Evolutionary conservation across 53 echinoderm and acorn worm genomes (phyloP).

Genomic region (Luidia sarsii): DNA sequence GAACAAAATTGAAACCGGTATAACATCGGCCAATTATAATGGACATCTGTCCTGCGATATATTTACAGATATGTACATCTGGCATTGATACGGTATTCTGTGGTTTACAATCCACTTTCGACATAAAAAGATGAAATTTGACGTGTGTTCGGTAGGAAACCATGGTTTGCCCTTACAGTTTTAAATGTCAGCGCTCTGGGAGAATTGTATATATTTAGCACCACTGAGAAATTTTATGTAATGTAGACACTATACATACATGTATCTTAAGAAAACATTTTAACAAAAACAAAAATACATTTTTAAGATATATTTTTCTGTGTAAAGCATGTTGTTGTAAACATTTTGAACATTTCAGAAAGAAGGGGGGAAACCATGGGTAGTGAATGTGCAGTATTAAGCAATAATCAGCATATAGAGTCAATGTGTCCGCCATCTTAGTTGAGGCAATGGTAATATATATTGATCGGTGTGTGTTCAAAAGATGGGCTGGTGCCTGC

Average conservation of each 20-base stretch:
- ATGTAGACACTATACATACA: neutral
- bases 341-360: neutral
- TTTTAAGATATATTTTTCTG: conserved; percentile 49
- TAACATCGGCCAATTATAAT: too few species aligned
- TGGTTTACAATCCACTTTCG: too few species aligned
- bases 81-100: too few species aligned
- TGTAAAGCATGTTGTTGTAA: conserved; percentile 12
- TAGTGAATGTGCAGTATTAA: conserved; percentile 37
- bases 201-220: conserved; percentile 12
- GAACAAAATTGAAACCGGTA: too few species aligned
- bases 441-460: neutral
- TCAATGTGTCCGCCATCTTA: neutral
- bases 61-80: too few species aligned
- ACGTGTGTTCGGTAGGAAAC: too few species aligned
- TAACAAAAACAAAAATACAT: conserved; percentile 11
- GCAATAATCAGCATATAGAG: conserved; percentile 19
- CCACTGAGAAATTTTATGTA: neutral
- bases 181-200: too few species aligned
- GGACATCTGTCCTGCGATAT: too few species aligned
- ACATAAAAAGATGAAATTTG: too few species aligned
- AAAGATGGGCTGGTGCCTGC: too few species aligned
- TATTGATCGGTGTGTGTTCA: too few species aligned
- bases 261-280: conserved; percentile 25
- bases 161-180: too few species aligned
- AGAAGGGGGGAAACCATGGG: neutral